These are phyloP conservation scores for Nycticorax nycticorax DNA, from an alignment of 2,113 vertebrate genomes.

Conservation along the genomic window DNA sequence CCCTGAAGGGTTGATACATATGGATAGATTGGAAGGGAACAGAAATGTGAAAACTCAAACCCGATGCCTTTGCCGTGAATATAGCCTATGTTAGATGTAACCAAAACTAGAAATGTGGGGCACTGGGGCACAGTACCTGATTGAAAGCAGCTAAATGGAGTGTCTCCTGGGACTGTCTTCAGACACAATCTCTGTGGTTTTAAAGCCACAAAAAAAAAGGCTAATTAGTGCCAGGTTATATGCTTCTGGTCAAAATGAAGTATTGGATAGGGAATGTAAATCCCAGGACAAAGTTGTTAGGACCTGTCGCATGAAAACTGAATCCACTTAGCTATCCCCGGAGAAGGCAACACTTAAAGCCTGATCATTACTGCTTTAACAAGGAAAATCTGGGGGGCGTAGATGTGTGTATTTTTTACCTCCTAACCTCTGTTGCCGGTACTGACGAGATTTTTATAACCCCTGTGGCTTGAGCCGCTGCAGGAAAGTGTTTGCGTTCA, in stretches of 20 bases:
- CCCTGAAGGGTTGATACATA: background rate
- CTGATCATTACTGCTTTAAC: background rate
- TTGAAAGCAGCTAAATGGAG: background rate
- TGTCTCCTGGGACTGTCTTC: background rate
- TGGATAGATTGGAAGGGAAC: background rate
- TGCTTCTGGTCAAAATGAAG: background rate
- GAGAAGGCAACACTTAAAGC: background rate
- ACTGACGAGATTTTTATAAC: conserved; percentile 33
- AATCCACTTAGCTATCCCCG: background rate
- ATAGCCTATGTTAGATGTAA: background rate
- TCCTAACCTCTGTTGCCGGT: background rate
- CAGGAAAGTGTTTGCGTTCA: background rate
- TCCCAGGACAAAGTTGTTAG: conserved; percentile 20
- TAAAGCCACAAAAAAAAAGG: background rate
- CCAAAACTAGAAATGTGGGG: background rate
- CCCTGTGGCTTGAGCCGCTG: background rate
- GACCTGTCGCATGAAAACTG: background rate
- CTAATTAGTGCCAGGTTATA: background rate
- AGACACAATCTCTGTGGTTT: background rate
- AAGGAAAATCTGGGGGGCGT: background rate
- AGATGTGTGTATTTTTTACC: conserved; percentile 14
- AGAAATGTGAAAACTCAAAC: background rate
- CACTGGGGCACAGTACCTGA: background rate
- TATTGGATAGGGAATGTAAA: background rate
- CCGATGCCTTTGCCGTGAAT: background rate